Percentiles rank a stretch among this genome's conserved stretches.
Evolutionary conservation across 1,140 invertebrate genomes (phyloP).

Genomic region (Calephelis virginiensis): DNA sequence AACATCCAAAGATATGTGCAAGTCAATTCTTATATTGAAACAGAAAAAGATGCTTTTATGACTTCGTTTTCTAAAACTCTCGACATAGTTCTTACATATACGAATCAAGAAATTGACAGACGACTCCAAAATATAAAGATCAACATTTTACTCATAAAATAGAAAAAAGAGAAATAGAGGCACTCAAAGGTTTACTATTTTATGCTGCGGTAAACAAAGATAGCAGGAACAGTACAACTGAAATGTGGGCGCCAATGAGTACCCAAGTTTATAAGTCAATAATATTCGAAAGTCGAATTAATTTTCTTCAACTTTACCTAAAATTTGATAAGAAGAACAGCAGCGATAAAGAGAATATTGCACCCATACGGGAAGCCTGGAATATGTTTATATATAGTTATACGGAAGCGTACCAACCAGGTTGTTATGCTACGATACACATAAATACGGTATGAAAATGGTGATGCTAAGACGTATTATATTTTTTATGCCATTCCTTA

Average conservation of each 20-base stretch:
- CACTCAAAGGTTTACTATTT: conserved; percentile 16
- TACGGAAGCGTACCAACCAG: too few relatives aligned
- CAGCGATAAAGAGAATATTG: too few relatives aligned
- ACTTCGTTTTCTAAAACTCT: neutral
- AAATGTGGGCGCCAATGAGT: conserved; percentile 3
- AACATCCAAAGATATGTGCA: neutral
- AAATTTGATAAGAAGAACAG: conserved; percentile 19
- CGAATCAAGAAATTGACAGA: neutral
- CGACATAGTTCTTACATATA: conserved; percentile 4
- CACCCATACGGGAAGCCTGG: too few relatives aligned
- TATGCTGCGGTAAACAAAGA: conserved; percentile 13
- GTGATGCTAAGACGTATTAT: too few relatives aligned
- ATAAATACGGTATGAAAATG: too few relatives aligned
- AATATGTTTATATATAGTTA: too few relatives aligned
- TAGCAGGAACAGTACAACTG: conserved; percentile 7
- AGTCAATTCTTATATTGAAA: conserved; percentile 7
- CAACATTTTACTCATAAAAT: conserved; percentile 15
- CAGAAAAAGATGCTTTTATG: conserved; percentile 11
- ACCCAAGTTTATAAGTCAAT: neutral
- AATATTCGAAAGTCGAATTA: conserved; percentile 10
- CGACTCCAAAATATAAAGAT: conserved; percentile 3
- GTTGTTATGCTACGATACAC: too few relatives aligned
- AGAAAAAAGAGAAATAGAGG: conserved; percentile 13
- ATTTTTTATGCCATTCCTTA: too few relatives aligned
- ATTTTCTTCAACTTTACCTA: conserved; percentile 6